These are phyloP conservation scores for Volucella inflata DNA, from an alignment of 2,888 invertebrate genomes.

Conservation along the genomic window DNA sequence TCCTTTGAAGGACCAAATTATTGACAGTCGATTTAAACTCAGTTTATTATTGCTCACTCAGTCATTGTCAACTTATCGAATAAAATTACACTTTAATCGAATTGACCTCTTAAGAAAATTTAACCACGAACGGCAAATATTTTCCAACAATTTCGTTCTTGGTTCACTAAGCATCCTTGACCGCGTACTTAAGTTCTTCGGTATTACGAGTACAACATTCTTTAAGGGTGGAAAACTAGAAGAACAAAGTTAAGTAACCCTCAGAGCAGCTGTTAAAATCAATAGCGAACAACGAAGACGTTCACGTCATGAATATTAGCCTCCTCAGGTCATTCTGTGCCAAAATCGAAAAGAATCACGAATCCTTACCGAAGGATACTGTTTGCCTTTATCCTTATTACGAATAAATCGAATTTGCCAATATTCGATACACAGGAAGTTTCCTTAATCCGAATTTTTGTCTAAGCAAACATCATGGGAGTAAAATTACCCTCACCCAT, in stretches of 20 bases:
- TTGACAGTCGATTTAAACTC: too few species aligned
- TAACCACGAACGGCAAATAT: constrained; percentile 36
- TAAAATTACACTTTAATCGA: too few species aligned
- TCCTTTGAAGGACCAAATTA: too few species aligned
- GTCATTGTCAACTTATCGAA: too few species aligned
- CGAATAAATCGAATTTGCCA: constrained; percentile 26
- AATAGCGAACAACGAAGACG: constrained; percentile 18
- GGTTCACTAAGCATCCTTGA: constrained; percentile 17
- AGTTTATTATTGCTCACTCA: too few species aligned
- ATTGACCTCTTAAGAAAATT: constrained; percentile 16
- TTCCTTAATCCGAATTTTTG: constrained; percentile 44
- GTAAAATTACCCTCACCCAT: not conserved
- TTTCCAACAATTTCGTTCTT: constrained; percentile 37
- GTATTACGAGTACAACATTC: constrained; percentile 13
- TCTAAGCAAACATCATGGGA: constrained; percentile 26
- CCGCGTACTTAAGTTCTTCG: not conserved
- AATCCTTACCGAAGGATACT: not conserved
- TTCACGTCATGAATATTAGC: not conserved
- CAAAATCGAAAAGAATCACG: not conserved
- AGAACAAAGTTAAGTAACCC: constrained; percentile 54
- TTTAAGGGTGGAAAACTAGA: constrained; percentile 26
- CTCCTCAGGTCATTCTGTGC: not conserved
- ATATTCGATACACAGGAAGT: constrained; percentile 18
- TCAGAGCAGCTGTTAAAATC: constrained; percentile 45
- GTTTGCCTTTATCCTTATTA: constrained; percentile 33